Conservation (phyloP, 92 coral and sea anemone species). For the Diadumene lineata region DNA sequence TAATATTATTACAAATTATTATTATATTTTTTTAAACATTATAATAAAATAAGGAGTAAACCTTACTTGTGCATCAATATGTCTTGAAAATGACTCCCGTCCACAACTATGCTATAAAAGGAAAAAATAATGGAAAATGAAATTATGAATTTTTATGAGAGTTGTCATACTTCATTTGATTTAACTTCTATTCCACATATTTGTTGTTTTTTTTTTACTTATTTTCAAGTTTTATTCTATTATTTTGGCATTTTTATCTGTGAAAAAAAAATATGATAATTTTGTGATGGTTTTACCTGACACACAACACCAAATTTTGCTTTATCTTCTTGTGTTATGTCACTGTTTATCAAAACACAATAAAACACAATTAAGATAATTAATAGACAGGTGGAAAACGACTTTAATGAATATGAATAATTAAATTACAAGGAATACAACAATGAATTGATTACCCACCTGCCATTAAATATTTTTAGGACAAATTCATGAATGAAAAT, state of each 20-base stretch:
- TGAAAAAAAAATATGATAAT: no score
- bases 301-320: slow-evolving; percentile 92
- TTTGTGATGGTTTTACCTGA: slow-evolving; percentile 60
- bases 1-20: no score
- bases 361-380: neutral
- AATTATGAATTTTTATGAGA: no score
- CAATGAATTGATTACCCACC: slow-evolving; percentile 44
- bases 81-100: slow-evolving; percentile 69
- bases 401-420: neutral
- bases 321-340: slow-evolving; percentile 89
- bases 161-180: no score
- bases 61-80: slow-evolving; percentile 78
- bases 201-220: neutral
- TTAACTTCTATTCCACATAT: no score
- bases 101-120: slow-evolving; percentile 67
- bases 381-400: neutral
- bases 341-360: slow-evolving; percentile 28
- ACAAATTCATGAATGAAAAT: slow-evolving; percentile 86
- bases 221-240: no score
- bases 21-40: no score
- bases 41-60: no score
- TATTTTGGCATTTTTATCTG: no score
- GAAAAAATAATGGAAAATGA: neutral
- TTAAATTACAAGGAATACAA: neutral
- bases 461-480: slow-evolving; percentile 67